Conservation (phyloP, 2,797 vertebrate genomes). For the Lycodopsis pacificus region DNA sequence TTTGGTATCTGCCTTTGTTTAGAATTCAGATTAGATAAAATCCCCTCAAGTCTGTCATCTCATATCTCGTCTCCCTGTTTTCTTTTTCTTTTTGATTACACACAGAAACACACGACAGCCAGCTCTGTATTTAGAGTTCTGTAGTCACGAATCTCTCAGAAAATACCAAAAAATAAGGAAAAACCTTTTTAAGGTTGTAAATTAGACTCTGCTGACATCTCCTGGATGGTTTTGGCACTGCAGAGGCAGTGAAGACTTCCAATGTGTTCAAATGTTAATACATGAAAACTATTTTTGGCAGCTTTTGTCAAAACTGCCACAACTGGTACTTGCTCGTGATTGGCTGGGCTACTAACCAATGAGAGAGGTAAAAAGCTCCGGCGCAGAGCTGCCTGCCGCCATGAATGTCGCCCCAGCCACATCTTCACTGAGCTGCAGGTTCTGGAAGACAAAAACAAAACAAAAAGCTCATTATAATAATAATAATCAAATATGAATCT, state of each 20-base stretch:
- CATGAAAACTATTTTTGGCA: neutral
- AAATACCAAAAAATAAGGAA: neutral
- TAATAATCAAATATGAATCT: neutral
- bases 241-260: constrained; percentile 1
- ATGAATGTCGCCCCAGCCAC: constrained; percentile 88
- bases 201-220: constrained; percentile 62
- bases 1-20: constrained; percentile 9
- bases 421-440: constrained; percentile 87
- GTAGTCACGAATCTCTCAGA: neutral
- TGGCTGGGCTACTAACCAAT: constrained; percentile 79
- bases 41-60: neutral
- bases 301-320: neutral
- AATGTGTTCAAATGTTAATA: neutral
- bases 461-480: neutral
- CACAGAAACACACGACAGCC: neutral
- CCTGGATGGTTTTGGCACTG: constrained; percentile 41
- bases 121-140: neutral
- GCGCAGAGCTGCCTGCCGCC: constrained; percentile 88
- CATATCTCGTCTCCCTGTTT: neutral
- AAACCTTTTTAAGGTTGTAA: neutral
- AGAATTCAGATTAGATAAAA: neutral
- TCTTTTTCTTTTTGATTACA: neutral
- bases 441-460: constrained; percentile 65
- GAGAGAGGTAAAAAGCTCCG: constrained; percentile 87
- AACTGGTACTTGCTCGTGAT: neutral